phyloP scores from a whole-genome alignment of 2,113 vertebrate species.

The Circaetus gallicus region DNA sequence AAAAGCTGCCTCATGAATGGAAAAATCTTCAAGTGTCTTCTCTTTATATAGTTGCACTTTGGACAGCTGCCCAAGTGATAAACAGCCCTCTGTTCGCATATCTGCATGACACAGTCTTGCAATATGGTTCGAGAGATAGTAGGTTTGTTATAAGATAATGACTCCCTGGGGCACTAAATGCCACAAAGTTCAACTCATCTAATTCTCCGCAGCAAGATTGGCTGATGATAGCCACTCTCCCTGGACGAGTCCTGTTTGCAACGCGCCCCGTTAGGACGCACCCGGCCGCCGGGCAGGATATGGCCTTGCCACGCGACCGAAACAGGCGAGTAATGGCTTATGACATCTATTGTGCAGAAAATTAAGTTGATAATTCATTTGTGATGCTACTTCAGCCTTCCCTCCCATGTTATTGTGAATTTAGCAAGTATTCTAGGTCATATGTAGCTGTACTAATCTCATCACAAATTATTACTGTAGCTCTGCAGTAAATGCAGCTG shows the following conservation, averaged over 20 bases:
- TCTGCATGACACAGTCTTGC: conserved; percentile 50
- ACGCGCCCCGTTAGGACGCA: background rate
- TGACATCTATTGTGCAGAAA: conserved; percentile 18
- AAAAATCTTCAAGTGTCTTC: conserved; percentile 50
- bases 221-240: conserved; percentile 14
- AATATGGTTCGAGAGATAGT: conserved; percentile 59
- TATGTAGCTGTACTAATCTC: background rate
- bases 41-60: conserved; percentile 29
- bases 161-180: conserved; percentile 14
- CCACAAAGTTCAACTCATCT: conserved; percentile 33
- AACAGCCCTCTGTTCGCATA: conserved; percentile 23
- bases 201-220: conserved; percentile 53
- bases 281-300: background rate
- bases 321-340: background rate
- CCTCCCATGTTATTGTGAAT: background rate
- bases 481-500: conserved; percentile 19
- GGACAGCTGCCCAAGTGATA: conserved; percentile 60
- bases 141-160: conserved; percentile 61
- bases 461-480: background rate
- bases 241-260: background rate
- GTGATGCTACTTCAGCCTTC: conserved; percentile 7
- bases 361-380: conserved; percentile 31
- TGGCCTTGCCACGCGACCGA: background rate
- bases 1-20: conserved; percentile 45
- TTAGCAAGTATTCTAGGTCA: conserved; percentile 29